A percentile compares a stretch with the other conserved stretches of the same genome.
Conservation (phyloP, 2,113 vertebrate genomes). For the Myanophis thanlyinensis region DNA sequence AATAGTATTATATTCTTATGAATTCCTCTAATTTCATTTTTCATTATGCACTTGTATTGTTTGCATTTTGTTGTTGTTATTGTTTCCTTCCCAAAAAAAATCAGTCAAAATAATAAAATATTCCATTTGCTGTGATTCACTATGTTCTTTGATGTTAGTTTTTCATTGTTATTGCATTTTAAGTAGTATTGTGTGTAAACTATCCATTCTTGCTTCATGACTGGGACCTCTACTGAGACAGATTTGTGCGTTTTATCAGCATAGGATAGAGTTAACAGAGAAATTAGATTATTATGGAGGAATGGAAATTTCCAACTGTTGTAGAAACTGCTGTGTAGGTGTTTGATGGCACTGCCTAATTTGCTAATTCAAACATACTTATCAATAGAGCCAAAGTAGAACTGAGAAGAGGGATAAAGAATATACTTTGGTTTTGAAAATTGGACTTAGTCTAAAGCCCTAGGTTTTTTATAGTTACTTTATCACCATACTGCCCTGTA, state of each 20-base stretch:
- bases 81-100: background rate
- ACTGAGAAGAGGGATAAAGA: background rate
- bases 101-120: background rate
- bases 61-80: background rate
- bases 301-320: background rate
- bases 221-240: background rate
- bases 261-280: background rate
- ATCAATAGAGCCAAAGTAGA: background rate
- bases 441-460: background rate
- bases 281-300: background rate
- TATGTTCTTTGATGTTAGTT: background rate
- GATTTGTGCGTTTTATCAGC: background rate
- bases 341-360: background rate
- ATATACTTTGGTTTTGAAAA: background rate
- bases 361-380: background rate
- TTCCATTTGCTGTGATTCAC: background rate
- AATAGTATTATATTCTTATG: background rate
- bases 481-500: background rate
- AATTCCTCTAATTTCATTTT: slow-evolving; percentile 10
- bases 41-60: background rate
- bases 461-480: background rate
- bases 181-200: background rate
- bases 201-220: background rate
- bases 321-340: background rate
- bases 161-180: background rate